These are phyloP conservation scores for Asbolus verrucosus DNA, from an alignment of 1,140 invertebrate species.

Conservation along the genomic window DNA sequence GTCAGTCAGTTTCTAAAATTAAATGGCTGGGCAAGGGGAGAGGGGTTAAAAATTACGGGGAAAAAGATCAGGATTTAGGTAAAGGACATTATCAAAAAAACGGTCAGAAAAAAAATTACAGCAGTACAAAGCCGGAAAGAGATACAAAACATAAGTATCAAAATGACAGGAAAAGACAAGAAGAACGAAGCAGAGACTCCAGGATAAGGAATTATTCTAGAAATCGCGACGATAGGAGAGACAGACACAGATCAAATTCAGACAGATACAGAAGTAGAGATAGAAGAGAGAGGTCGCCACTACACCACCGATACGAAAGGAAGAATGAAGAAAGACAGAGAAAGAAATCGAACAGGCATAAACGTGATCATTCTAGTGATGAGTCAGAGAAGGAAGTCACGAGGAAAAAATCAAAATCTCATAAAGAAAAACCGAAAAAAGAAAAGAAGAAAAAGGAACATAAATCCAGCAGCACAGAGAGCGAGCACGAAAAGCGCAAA, in stretches of 20 bases:
- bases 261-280: slow-evolving; percentile 22
- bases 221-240: neutral
- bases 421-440: slow-evolving; percentile 41
- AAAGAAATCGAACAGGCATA: slow-evolving; percentile 23
- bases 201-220: neutral
- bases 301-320: neutral
- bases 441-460: neutral
- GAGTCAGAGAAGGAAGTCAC: slow-evolving; percentile 27
- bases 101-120: slow-evolving; percentile 11
- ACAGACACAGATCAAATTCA: neutral
- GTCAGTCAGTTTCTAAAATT: slow-evolving; percentile 96
- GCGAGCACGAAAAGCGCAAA: slow-evolving; percentile 7
- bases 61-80: slow-evolving; percentile 21
- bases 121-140: neutral
- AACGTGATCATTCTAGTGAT: slow-evolving; percentile 28
- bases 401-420: slow-evolving; percentile 24
- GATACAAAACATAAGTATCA: slow-evolving; percentile 23
- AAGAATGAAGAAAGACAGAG: slow-evolving; percentile 3
- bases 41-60: slow-evolving; percentile 42
- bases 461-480: neutral
- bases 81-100: slow-evolving; percentile 23
- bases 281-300: slow-evolving; percentile 20
- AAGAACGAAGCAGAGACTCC: neutral
- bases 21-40: slow-evolving; percentile 88
- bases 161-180: too few relatives aligned